Conservation (phyloP, 2,113 vertebrate genomes). For the Corythornis cristatus region DNA sequence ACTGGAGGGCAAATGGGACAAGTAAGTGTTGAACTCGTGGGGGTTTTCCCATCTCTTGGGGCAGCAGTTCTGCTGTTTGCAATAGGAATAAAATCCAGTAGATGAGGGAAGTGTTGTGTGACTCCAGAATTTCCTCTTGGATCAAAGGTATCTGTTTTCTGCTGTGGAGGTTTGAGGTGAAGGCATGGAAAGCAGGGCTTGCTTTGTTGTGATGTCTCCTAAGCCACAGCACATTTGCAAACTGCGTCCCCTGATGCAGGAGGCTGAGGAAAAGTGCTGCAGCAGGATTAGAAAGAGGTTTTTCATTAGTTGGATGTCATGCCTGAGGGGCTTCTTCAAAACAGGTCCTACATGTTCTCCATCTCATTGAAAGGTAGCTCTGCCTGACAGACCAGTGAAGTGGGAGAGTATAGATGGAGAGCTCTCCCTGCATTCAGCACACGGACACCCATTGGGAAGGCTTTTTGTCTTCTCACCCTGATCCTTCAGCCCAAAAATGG, state of each 20-base stretch:
- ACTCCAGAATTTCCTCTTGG: neutral
- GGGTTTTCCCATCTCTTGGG: neutral
- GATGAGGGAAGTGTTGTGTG: neutral
- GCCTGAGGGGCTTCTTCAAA: neutral
- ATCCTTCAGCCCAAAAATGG: neutral
- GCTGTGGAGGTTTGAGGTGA: rapidly evolving
- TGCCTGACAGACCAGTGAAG: neutral
- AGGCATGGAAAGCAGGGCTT: neutral
- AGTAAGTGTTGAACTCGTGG: neutral
- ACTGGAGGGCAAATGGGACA: neutral
- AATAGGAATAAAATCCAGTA: too few relatives aligned
- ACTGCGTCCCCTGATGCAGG: rapidly evolving
- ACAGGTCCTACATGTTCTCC: neutral
- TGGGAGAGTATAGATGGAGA: neutral
- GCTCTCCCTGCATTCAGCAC: neutral
- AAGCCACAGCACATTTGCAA: rapidly evolving
- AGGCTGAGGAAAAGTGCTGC: neutral
- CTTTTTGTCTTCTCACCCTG: neutral
- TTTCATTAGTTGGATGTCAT: neutral
- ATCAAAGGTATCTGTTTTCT: neutral
- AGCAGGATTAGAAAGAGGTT: neutral
- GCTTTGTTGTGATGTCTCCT: rapidly evolving
- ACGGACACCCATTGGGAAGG: neutral
- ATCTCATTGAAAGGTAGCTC: neutral
- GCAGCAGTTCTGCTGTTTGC: neutral